phyloP scores from a whole-genome alignment of 2,888 invertebrate species.

The Melieria omissa region DNA sequence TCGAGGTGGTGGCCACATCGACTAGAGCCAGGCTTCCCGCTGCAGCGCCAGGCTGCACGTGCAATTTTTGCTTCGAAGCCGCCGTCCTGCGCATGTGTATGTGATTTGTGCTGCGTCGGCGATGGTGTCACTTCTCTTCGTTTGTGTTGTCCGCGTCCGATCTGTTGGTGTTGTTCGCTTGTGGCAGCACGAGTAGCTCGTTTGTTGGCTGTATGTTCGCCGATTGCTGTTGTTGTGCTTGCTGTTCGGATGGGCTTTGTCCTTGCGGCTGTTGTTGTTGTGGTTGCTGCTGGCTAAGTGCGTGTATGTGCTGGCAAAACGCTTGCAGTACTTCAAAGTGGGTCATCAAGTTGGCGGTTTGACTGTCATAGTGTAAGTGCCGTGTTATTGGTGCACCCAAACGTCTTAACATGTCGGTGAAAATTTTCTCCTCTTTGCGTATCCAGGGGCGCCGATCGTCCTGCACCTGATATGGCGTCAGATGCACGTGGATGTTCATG shows the following conservation, averaged over 20 bases:
- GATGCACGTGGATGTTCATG: conserved; percentile 80
- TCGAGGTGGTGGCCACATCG: conserved; percentile 48
- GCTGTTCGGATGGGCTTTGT: conserved; percentile 50
- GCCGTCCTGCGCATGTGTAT: conserved; percentile 50
- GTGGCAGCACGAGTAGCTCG: conserved; percentile 32
- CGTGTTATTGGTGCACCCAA: conserved; percentile 76
- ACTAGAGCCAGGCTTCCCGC: conserved; percentile 42
- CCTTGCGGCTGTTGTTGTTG: conserved; percentile 50
- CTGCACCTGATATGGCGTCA: conserved; percentile 90
- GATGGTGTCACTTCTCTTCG: conserved; percentile 65
- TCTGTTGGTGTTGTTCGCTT: conserved; percentile 44
- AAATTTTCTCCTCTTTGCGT: conserved; percentile 81
- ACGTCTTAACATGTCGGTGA: conserved; percentile 75
- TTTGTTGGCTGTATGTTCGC: conserved; percentile 40
- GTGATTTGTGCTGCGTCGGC: conserved; percentile 58
- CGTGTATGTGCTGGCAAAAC: conserved; percentile 69
- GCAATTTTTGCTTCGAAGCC: conserved; percentile 42
- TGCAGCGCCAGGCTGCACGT: conserved; percentile 47
- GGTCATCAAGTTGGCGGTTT: conserved; percentile 72
- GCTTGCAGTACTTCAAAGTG: conserved; percentile 82
- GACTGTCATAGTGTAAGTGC: conserved; percentile 72
- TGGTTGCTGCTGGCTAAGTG: conserved; percentile 58
- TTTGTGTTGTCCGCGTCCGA: conserved; percentile 49
- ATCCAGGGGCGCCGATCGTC: conserved; percentile 87
- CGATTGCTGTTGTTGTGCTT: conserved; percentile 44